These are phyloP conservation scores for Trochalopteron elliotii DNA, from an alignment of 2,113 vertebrate species.

Conservation along the genomic window DNA sequence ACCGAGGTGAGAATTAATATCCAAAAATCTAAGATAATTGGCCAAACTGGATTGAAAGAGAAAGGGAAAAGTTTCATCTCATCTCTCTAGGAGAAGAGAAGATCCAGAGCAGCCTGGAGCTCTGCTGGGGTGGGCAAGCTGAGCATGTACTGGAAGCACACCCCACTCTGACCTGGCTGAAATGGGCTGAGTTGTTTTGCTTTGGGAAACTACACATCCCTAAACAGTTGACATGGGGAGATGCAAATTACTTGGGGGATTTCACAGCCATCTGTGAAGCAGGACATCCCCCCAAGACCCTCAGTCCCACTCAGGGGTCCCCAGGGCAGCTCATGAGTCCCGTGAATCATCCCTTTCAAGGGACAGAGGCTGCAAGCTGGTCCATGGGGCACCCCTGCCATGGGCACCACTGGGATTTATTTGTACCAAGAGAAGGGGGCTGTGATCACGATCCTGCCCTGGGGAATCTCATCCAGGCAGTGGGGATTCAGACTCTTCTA, in stretches of 20 bases:
- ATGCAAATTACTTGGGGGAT: background rate
- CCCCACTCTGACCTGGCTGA: background rate
- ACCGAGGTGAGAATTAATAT: background rate
- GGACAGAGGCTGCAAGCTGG: background rate
- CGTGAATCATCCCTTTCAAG: background rate
- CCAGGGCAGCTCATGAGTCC: background rate
- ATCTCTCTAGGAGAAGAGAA: no score
- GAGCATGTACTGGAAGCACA: background rate
- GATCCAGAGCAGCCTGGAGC: background rate
- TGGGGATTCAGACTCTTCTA: background rate
- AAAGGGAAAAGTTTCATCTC: background rate
- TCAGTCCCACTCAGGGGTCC: rapidly evolving
- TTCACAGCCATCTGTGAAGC: background rate
- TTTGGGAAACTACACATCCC: background rate
- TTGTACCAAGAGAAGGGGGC: background rate
- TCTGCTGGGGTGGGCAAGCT: background rate
- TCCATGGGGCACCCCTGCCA: background rate
- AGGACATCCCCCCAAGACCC: background rate
- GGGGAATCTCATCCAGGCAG: background rate
- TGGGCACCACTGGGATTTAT: rapidly evolving
- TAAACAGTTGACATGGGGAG: rapidly evolving
- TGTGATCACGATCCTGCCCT: background rate
- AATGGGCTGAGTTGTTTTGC: background rate
- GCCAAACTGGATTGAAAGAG: background rate
- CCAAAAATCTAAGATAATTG: background rate